Evolutionary conservation across 2,113 vertebrate species (phyloP), one percentile per base, ranked within the genome.

Genomic region (Tinamus guttatus): DNA sequence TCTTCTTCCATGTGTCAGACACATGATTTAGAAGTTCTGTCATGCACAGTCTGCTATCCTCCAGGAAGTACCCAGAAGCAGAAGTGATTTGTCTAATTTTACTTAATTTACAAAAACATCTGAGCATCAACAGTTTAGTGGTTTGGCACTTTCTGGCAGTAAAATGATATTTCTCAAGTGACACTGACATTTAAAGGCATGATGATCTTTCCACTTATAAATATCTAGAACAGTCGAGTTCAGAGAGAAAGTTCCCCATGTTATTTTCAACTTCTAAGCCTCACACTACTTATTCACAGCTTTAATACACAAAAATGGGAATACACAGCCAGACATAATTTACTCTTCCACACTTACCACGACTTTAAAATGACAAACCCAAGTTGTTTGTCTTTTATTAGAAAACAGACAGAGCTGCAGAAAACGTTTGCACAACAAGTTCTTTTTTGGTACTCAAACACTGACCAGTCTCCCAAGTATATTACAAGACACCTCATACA

Each of bases 251-350:
- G 64, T 56, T 83, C 10, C 20, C 81, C 32, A 43, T 32, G 56
- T 73, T 94, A 84, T 93, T 96, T 96, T 86, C 85, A 89, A 73
- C 76, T 93, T 81, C 22, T 75, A 64, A 15, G 41, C 58, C 93
- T 93, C 75, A 85, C 80, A 75, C 34, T 81, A 85, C 89, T 94
- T 91, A 90, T 69, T 95, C 88, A 96, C 65, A 89, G 92, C 56
- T 91, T 78, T 65, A 85, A 75, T 78, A 93, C 90, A 71, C 88
- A 83, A 91, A 49, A 32, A 93, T 87, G 90, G 94, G 92, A 81
- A 92, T 69, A 70, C 11, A 82, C 30, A 58, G 70, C 32, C 69
- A 96, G 43, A 65, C 79, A 75, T 73, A 92, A 91, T 81, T 82
- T 86, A 65, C 65, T 78, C 84, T 90, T 83, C 82, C 85, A 84